Evolutionary conservation across 1,140 invertebrate species (phyloP), one percentile per base, ranked within the genome.

Genomic region (Proales similis): DNA sequence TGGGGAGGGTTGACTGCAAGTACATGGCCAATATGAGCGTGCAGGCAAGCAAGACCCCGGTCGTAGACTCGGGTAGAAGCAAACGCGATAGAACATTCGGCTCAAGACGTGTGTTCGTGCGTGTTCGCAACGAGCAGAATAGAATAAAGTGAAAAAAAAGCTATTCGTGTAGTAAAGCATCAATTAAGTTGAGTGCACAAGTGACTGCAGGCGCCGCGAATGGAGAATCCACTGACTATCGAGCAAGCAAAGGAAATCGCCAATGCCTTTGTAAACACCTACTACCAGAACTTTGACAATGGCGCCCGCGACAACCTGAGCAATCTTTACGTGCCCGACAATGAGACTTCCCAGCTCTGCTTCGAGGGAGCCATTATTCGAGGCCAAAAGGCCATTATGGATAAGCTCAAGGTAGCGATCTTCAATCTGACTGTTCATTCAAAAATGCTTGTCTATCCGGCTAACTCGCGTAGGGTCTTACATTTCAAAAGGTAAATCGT

Each of bases 391-490:
- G 46, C 33, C 14, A 63, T 63, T 19, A 36, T 63, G 12, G 61
- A 63, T 20, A 63, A 63, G 32, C 43, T 63, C 14, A 63, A 48
- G 24, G 57, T 62, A 32, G 38, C 33, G 27, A 19, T 43, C 24
- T n/a, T 43, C 7, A 60, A 4, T 4, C 27, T 29, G 29, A 39
- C 17, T 14, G 17, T 62, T 32, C 17, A 14, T n/a, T 20, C 5
- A 26, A 26, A 2, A 42, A 22, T 43, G 26, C 45, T 42, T 26
- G 11, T 20, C 38, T 30, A 7, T 30, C 36, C 17, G n/a, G n/a
- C n/a, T n/a, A n/a, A n/a, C n/a, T n/a, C n/a, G n/a, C n/a, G 32
- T 46, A 62, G 61, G 49, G 39, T 48, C 43, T 63, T 27, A 39
- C 61, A 20, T 63, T 63, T 48, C 45, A 43, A 48, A 48, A 63